Evolutionary conservation across 2,113 vertebrate species (phyloP), one percentile per base, ranked within the genome.

Genomic region (Hylia prasina): DNA sequence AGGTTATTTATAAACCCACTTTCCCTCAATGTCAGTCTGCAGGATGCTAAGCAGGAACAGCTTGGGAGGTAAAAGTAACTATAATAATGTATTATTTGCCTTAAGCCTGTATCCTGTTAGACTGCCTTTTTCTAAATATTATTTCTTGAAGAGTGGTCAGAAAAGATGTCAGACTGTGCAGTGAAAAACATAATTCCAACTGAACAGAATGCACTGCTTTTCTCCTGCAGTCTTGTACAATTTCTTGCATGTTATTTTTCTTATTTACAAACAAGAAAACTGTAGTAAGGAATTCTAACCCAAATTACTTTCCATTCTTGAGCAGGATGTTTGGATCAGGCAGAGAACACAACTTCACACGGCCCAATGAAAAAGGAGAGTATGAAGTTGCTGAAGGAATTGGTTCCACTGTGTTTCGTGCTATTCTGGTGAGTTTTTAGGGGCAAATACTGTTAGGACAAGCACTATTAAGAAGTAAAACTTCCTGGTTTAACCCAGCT

Each of bases 311-410:
- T 30, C 19, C 19, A 15, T 86, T 97, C 25, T 94, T 61, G 93
- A 75, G 72, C 90, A 98, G 99, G 98, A 99, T 99, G 99, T 99
- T 99, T 98, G 99, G 99, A 80, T 99, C 99, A 72, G 99, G 99
- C 91, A 98, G 99, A 98, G 99, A 99, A 97, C 99, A 99, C 97
- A 99, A 99, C 94, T 99, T 99, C 78, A 99, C 99, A 51, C 98
- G 99, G 69, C 99, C 99, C 73, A 99, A 99, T 81, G 99, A 99
- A 88, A 99, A 99, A 93, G 99, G 99, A 86, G 99, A 99, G 88
- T 99, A 98, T 56, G 99, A 99, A 85, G 99, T 99, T 70, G 99
- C 99, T 39, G 99, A 99, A 93, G 99, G 99, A 94, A 99, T 99
- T 97, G 99, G 99, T 90, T 99, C 99, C 61, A 99, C 99, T 51